Conservation (phyloP, 2,888 invertebrate genomes). For the Parnassius smintheus region DNA sequence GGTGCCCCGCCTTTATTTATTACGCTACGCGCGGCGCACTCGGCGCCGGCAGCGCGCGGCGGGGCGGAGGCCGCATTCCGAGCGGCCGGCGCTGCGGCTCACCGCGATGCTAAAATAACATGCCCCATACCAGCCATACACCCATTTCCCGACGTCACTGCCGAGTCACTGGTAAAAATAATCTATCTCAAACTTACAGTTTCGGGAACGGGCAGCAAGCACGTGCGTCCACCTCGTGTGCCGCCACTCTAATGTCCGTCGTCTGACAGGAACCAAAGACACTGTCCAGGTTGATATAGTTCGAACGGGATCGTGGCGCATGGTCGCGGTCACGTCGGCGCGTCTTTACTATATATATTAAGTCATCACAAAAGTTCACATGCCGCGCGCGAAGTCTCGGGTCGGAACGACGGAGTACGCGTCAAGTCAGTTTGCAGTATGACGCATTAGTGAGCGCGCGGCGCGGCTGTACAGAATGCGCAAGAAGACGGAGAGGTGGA, state of each 20-base stretch:
- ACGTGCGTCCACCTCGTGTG: conserved; percentile 68
- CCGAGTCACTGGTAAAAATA: conserved; percentile 73
- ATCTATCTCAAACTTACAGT: conserved; percentile 70
- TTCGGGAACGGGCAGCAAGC: conserved; percentile 52
- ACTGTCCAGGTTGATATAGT: conserved; percentile 53
- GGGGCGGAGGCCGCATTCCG: conserved; percentile 62
- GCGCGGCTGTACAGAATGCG: conserved; percentile 68
- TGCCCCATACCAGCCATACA: conserved; percentile 50
- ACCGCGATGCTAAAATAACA: conserved; percentile 72
- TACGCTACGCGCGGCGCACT: conserved; percentile 73
- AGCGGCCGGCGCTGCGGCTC: conserved; percentile 74
- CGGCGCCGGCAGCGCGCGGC: conserved; percentile 53
- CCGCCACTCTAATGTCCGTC: conserved; percentile 48
- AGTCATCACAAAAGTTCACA: conserved; percentile 74
- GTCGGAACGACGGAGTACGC: conserved; percentile 50
- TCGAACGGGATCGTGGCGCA: conserved; percentile 28
- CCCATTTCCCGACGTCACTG: conserved; percentile 44
- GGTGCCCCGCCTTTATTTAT: conserved; percentile 81
- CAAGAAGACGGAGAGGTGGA: conserved; percentile 58
- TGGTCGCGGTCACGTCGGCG: conserved; percentile 34
- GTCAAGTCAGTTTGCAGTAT: conserved; percentile 67
- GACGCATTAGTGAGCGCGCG: conserved; percentile 81
- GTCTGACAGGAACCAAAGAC: conserved; percentile 60
- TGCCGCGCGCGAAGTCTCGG: conserved; percentile 65
- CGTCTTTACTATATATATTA: conserved; percentile 34